Conservation (phyloP, 2,113 vertebrate genomes). For the Osmerus eperlanus region DNA sequence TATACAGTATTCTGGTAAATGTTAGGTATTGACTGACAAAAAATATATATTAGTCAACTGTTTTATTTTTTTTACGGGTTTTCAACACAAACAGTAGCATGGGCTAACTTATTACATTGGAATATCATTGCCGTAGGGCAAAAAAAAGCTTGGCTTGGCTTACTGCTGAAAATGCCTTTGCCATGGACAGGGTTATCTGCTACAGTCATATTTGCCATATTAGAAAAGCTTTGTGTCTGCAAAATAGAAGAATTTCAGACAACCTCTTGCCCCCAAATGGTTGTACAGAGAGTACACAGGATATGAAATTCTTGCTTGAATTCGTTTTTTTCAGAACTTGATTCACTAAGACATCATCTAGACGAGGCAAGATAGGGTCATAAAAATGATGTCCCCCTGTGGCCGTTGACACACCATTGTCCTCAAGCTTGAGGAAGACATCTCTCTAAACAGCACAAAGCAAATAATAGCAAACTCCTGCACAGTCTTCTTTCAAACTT, state of each 20-base stretch:
- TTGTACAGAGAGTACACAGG: not conserved
- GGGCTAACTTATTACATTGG: conserved; percentile 16
- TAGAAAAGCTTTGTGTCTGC: conserved; percentile 1
- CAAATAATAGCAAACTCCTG: conserved; percentile 39
- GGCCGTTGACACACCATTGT: too few species aligned
- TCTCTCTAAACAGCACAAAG: too few species aligned
- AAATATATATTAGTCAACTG: conserved; percentile 1
- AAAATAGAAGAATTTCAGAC: not conserved
- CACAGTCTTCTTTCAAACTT: conserved; percentile 41
- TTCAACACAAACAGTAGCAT: conserved; percentile 30
- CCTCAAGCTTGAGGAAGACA: too few species aligned
- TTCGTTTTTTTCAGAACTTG: too few species aligned
- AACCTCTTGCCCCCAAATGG: too few species aligned
- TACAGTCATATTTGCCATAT: conserved; percentile 20
- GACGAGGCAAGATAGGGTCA: too few species aligned
- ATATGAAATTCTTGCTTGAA: not conserved
- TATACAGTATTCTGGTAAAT: too few species aligned
- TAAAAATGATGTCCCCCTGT: too few species aligned
- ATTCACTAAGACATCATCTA: too few species aligned
- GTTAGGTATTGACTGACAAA: conserved; percentile 5
- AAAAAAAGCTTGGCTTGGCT: conserved; percentile 31
- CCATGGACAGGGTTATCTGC: conserved; percentile 11
- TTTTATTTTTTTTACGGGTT: conserved; percentile 23
- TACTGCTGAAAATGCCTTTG: conserved; percentile 2
- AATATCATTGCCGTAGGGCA: conserved; percentile 22